A percentile compares a stretch with the other conserved stretches of the same genome.
These are phyloP conservation scores for Merluccius polli DNA, from an alignment of 2,797 vertebrate genomes.

Conservation along the genomic window DNA sequence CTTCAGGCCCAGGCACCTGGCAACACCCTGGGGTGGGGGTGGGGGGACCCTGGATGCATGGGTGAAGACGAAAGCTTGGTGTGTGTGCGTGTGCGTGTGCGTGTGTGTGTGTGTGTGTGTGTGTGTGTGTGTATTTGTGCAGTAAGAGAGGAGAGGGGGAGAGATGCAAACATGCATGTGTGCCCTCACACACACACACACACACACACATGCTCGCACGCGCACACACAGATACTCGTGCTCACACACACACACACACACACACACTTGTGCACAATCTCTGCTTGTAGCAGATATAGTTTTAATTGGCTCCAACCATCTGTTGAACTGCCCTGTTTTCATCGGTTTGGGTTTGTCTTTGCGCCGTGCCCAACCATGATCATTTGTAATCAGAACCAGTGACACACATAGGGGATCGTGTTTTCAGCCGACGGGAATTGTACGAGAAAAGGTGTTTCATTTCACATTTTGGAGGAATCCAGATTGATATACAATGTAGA, in stretches of 20 bases:
- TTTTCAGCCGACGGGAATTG: not conserved
- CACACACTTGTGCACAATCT: not conserved
- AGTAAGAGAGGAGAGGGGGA: no score
- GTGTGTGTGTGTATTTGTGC: no score
- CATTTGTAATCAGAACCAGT: not conserved
- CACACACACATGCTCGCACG: no score
- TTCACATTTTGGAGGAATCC: not conserved
- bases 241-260: not conserved
- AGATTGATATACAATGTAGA: not conserved
- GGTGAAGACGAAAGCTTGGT: not conserved
- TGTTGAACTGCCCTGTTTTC: not conserved
- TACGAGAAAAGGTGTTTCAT: not conserved
- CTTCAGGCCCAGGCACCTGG: not conserved
- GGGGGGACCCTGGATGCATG: not conserved
- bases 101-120: no score
- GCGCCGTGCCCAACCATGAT: not conserved
- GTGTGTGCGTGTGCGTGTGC: no score
- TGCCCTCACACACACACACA: not conserved
- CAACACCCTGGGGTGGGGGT: not conserved
- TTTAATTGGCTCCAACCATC: not conserved
- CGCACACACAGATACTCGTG: no score
- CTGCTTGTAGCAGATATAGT: not conserved
- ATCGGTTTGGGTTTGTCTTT: not conserved
- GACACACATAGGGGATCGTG: not conserved
- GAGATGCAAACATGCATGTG: not conserved